Evolutionary conservation across 37 sponge, comb jelly and placozoan species (phyloP).

Genomic region (Dysidea cf. avara): DNA sequence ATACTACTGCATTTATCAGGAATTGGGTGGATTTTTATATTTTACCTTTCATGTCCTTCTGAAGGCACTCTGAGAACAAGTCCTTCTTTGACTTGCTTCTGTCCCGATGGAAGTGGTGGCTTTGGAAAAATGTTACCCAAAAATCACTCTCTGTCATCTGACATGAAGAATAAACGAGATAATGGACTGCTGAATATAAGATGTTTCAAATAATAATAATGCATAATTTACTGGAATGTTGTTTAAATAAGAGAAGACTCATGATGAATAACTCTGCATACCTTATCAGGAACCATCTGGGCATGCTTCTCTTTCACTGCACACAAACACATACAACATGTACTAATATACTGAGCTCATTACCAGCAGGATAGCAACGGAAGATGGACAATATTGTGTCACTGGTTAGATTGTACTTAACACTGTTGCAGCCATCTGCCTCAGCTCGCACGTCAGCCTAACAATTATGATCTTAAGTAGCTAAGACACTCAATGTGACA

Average conservation of each 20-base stretch:
- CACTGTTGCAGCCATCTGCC: constrained; percentile 71
- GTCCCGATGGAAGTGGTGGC: constrained; percentile 76
- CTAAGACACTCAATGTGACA: too few species aligned
- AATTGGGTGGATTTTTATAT: too few species aligned
- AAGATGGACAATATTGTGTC: constrained; percentile 82
- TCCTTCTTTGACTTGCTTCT: not conserved
- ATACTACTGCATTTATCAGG: not conserved
- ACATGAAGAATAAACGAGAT: not conserved
- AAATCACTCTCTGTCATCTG: constrained; percentile 84
- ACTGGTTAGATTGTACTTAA: constrained; percentile 67
- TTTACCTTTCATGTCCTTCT: constrained; percentile 40
- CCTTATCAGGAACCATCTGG: constrained; percentile 64
- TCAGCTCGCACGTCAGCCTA: constrained; percentile 80
- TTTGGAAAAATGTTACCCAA: constrained; percentile 85
- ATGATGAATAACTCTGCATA: not conserved
- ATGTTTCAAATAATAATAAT: not conserved
- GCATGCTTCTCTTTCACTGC: constrained; percentile 68
- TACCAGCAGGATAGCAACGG: constrained; percentile 84
- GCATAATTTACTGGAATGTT: not conserved
- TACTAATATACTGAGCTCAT: not conserved
- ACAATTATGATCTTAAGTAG: too few species aligned
- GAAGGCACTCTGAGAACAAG: constrained; percentile 52
- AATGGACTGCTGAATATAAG: not conserved
- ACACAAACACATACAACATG: not conserved
- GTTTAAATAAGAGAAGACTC: not conserved